A percentile compares a stretch with the other conserved stretches of the same genome.
Conservation (phyloP, 2,888 invertebrate genomes). For the Chorisops tibialis region DNA sequence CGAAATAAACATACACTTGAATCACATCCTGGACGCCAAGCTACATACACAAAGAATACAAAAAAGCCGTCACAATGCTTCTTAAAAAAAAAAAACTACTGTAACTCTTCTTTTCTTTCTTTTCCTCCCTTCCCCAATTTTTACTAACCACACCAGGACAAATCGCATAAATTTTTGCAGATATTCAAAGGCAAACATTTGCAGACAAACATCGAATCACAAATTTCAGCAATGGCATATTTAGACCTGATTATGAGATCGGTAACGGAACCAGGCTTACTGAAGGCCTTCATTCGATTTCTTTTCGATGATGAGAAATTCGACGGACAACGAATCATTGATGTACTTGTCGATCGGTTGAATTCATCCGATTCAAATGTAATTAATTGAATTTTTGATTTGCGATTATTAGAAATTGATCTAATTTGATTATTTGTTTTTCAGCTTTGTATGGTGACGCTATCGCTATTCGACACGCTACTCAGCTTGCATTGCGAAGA, state of each 20-base stretch:
- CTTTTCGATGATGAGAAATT: constrained; percentile 76
- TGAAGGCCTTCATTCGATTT: constrained; percentile 81
- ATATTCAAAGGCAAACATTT: constrained; percentile 57
- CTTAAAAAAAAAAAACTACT: no score
- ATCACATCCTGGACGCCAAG: no score
- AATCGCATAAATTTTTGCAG: constrained; percentile 47
- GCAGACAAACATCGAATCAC: constrained; percentile 83
- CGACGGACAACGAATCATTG: constrained; percentile 78
- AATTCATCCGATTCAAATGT: constrained; percentile 71
- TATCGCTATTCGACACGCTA: constrained; percentile 86
- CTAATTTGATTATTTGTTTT: constrained; percentile 32
- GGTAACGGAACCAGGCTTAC: constrained; percentile 77
- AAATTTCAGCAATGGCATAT: constrained; percentile 90
- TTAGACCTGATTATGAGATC: constrained; percentile 86
- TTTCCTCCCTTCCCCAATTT: constrained; percentile 27
- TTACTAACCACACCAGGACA: constrained; percentile 47
- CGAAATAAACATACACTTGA: no score
- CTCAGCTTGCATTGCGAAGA: constrained; percentile 93
- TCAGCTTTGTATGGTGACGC: constrained; percentile 79
- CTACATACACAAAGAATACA: no score
- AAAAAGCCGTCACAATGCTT: no score
- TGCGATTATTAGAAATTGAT: neutral
- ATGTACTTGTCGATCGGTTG: constrained; percentile 77
- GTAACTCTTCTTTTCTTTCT: constrained; percentile 21
- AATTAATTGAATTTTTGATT: constrained; percentile 37